Conservation (phyloP, 2,888 invertebrate genomes). For the Ashinkailepas kermadecensis region DNA sequence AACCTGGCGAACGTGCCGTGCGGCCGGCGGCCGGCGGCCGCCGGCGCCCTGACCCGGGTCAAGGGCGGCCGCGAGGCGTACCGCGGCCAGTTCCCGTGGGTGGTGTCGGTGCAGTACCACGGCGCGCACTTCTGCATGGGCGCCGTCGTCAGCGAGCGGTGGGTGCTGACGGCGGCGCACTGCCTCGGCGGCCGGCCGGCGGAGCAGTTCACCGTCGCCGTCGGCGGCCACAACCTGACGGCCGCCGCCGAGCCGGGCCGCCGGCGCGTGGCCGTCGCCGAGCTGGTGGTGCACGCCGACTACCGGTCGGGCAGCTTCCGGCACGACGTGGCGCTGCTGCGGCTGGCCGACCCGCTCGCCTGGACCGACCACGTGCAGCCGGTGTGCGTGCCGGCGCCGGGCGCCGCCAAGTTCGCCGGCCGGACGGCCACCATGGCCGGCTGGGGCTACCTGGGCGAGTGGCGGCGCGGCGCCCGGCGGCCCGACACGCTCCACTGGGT, state of each 20-base stretch:
- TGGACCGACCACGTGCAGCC: slow-evolving; percentile 35
- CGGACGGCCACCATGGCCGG: slow-evolving; percentile 36
- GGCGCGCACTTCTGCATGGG: slow-evolving; percentile 17
- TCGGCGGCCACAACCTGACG: slow-evolving; percentile 2
- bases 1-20: neutral
- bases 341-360: slow-evolving; percentile 35
- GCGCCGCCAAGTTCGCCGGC: slow-evolving; percentile 32
- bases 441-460: slow-evolving; percentile 37
- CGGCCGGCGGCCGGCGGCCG: neutral
- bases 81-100: slow-evolving; percentile 9
- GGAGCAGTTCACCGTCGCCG: neutral
- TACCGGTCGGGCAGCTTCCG: slow-evolving; percentile 36
- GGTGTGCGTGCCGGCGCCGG: slow-evolving; percentile 38
- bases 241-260: neutral
- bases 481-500: slow-evolving; percentile 36
- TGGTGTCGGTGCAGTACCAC: neutral
- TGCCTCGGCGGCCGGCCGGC: slow-evolving; percentile 61
- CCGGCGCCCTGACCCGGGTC: neutral
- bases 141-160: neutral
- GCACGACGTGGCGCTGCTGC: slow-evolving; percentile 41
- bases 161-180: slow-evolving; percentile 46
- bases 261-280: slow-evolving; percentile 29
- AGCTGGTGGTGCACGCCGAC: slow-evolving; percentile 38
- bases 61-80: slow-evolving; percentile 2
- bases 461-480: slow-evolving; percentile 23